These are phyloP conservation scores for Tachysurus vachellii DNA, from an alignment of 2,113 vertebrate species.

Conservation along the genomic window DNA sequence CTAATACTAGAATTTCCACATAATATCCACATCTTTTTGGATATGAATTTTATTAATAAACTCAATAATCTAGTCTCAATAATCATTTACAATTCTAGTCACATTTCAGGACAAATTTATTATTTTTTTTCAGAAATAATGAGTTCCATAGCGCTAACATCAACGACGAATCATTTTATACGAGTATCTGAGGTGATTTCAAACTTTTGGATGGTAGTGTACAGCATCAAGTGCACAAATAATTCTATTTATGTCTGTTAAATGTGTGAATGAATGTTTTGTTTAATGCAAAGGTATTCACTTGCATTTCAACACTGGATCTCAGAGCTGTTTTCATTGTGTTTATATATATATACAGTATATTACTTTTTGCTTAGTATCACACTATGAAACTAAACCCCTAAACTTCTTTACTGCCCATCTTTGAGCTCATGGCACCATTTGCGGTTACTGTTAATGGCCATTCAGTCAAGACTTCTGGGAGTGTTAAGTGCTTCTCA, in stretches of 20 bases:
- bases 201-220: constrained; percentile 12
- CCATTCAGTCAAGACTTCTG: constrained; percentile 6
- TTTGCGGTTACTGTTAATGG: constrained; percentile 20
- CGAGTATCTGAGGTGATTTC: neutral
- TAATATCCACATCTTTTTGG: neutral
- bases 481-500: neutral
- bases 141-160: neutral
- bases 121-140: neutral
- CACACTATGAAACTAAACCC: neutral
- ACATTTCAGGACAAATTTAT: neutral
- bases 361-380: neutral
- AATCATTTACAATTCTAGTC: neutral
- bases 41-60: neutral
- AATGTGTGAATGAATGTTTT: constrained; percentile 6
- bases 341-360: too few relatives aligned
- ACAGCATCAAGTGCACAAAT: neutral
- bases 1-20: neutral
- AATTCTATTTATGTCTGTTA: constrained; percentile 41
- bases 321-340: neutral
- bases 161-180: neutral
- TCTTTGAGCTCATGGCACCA: neutral
- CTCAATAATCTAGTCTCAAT: neutral
- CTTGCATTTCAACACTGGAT: constrained; percentile 39
- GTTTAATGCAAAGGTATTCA: neutral
- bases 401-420: neutral